A percentile compares a stretch with the other conserved stretches of the same genome.
phyloP scores from a whole-genome alignment of 2,113 vertebrate genomes.

The Cygnus buccinator region DNA sequence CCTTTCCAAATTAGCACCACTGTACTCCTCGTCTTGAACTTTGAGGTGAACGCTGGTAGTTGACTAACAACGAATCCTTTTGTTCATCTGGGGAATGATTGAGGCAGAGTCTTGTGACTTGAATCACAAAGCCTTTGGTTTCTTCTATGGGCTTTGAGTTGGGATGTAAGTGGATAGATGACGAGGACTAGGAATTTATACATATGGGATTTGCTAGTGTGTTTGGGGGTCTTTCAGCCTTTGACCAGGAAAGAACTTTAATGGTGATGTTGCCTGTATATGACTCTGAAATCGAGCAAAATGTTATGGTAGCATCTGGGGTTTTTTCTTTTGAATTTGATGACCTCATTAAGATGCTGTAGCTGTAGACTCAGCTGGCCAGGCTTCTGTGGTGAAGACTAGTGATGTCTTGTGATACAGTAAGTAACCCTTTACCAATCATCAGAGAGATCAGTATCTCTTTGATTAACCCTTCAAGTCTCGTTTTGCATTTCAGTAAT shows the following conservation, averaged over 20 bases:
- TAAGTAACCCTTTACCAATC: slow-evolving; percentile 44
- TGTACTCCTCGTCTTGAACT: slow-evolving; percentile 22
- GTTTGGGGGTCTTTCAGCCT: neutral
- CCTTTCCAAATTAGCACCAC: neutral
- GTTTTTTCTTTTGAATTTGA: neutral
- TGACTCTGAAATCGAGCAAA: neutral
- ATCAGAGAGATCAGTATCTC: slow-evolving; percentile 8
- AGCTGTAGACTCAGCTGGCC: neutral
- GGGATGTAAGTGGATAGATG: neutral
- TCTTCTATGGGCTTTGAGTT: neutral
- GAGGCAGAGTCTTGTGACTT: slow-evolving; percentile 33
- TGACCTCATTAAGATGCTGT: neutral
- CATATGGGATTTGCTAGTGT: neutral
- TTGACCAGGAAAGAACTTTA: neutral
- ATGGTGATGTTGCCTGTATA: neutral
- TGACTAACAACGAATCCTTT: slow-evolving; percentile 15
- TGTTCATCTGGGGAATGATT: neutral
- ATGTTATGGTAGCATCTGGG: neutral
- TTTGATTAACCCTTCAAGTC: neutral
- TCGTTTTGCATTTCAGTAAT: slow-evolving; percentile 30
- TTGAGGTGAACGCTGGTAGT: neutral
- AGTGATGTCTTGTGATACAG: slow-evolving; percentile 33
- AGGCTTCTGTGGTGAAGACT: neutral
- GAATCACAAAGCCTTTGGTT: neutral
- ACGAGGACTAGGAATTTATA: neutral